Conservation (phyloP, 2,888 invertebrate genomes). For the Hypsopygia costalis region DNA sequence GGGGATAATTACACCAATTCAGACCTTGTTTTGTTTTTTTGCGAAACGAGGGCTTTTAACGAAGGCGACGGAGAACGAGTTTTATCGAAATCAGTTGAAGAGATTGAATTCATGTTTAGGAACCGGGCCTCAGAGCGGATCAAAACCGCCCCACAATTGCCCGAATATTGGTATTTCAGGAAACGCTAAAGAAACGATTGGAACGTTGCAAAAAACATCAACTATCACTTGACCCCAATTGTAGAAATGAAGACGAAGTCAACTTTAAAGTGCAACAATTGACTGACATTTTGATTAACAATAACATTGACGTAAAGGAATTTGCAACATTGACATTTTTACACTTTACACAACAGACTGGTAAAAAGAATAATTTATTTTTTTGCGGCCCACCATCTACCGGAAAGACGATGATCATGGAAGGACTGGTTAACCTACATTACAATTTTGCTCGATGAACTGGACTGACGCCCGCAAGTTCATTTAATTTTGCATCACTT, state of each 20-base stretch:
- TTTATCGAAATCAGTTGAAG: too few relatives aligned
- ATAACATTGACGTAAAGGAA: neutral
- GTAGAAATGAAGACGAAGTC: neutral
- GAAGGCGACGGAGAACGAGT: too few relatives aligned
- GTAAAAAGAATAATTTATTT: slow-evolving; percentile 7
- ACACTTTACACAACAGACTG: too few relatives aligned
- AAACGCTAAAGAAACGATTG: neutral
- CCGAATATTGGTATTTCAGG: neutral
- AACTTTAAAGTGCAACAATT: neutral
- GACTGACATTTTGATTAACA: neutral
- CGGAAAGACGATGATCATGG: slow-evolving; percentile 27
- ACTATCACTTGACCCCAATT: neutral
- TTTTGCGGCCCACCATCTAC: slow-evolving; percentile 9
- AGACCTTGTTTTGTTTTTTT: too few relatives aligned
- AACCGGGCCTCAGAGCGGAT: neutral
- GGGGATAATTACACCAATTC: too few relatives aligned
- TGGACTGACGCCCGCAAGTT: slow-evolving; percentile 20
- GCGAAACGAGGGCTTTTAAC: too few relatives aligned
- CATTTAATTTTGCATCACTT: slow-evolving; percentile 25
- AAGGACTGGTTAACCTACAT: slow-evolving; percentile 20
- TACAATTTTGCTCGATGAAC: slow-evolving; percentile 25
- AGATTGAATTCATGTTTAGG: too few relatives aligned
- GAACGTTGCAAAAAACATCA: neutral
- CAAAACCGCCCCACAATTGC: neutral
- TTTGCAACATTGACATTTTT: too few relatives aligned